Percentiles rank a stretch among this genome's conserved stretches.
These are phyloP conservation scores for Dolichopus griseipennis DNA, from an alignment of 2,888 invertebrate species.

Conservation along the genomic window DNA sequence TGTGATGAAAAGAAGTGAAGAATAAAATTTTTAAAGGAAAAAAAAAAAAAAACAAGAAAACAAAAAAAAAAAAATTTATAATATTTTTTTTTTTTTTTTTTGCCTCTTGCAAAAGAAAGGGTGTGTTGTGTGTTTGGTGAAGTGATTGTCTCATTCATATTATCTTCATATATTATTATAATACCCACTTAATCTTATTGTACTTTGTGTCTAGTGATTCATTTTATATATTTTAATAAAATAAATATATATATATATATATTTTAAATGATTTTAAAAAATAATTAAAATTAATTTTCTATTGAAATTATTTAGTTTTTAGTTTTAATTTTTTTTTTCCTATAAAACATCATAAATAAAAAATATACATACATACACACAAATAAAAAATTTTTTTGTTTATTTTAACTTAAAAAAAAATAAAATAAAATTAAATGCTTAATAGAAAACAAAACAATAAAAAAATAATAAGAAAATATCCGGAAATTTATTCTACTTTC, in stretches of 20 bases:
- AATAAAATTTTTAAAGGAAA: neutral
- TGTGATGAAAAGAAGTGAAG: no score
- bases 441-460: no score
- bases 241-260: no score
- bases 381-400: neutral
- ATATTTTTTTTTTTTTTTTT: neutral
- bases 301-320: no score
- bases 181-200: neutral
- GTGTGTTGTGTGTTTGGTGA: slow-evolving; percentile 1
- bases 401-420: neutral
- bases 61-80: no score
- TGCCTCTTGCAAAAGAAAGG: neutral
- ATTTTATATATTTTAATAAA: no score
- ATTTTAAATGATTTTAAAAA: no score
- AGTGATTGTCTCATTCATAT: neutral
- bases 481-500: slow-evolving; percentile 3
- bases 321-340: no score
- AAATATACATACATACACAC: neutral
- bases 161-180: neutral
- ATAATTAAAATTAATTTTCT: no score
- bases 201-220: neutral
- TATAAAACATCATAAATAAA: no score
- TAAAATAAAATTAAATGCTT: neutral
- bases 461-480: neutral
- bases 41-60: neutral